Conservation (phyloP, 2,113 vertebrate genomes). For the Oreochromis aureus region DNA sequence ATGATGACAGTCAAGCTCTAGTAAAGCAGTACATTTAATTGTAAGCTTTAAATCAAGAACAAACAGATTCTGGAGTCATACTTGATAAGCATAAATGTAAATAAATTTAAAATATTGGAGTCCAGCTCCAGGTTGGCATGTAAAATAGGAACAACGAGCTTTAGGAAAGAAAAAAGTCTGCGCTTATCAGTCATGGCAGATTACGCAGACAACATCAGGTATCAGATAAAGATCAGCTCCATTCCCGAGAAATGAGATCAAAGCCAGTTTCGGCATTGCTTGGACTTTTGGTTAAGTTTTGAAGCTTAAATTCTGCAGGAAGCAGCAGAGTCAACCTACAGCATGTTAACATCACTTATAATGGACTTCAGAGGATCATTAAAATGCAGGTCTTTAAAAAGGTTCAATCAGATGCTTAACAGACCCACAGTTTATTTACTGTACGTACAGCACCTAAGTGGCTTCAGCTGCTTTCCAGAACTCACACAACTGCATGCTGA, state of each 20-base stretch:
- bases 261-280: background rate
- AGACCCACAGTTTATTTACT: background rate
- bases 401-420: background rate
- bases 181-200: background rate
- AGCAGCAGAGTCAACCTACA: background rate
- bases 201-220: slow-evolving; percentile 18
- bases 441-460: background rate
- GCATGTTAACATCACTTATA: background rate
- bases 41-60: background rate
- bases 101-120: slow-evolving; percentile 51
- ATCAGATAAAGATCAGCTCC: slow-evolving; percentile 7
- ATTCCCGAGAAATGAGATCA: slow-evolving; percentile 2
- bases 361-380: background rate
- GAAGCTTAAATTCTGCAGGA: background rate
- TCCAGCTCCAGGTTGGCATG: slow-evolving; percentile 50
- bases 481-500: slow-evolving; percentile 29
- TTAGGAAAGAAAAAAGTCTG: background rate
- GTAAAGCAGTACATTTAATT: background rate
- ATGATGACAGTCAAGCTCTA: background rate
- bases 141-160: background rate
- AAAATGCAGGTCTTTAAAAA: background rate
- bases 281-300: background rate
- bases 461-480: slow-evolving; percentile 20
- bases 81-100: slow-evolving; percentile 25
- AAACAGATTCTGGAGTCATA: background rate